Evolutionary conservation across 1,140 invertebrate species (phyloP), one percentile per base, ranked within the genome.

Genomic region (Caenorhabditis tropicalis): DNA sequence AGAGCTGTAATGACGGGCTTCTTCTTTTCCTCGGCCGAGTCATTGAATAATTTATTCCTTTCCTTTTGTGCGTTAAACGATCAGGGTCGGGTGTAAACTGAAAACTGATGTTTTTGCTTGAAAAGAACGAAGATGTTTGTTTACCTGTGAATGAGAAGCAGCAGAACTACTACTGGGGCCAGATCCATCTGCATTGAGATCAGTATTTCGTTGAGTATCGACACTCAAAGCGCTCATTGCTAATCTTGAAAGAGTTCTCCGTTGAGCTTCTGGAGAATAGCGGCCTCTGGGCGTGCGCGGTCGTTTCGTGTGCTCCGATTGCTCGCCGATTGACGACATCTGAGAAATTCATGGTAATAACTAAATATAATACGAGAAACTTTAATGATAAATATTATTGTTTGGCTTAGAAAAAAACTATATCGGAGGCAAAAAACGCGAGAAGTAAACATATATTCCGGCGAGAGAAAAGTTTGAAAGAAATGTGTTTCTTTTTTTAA

Each of bases 91-190:
- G 65, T 43, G 65, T 74, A 24, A n/a, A 24, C 58, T 65, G 58
- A 43, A 43, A 43, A 43, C 5, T 43, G n/a, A n/a, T n/a, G n/a
- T n/a, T n/a, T n/a, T n/a, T n/a, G n/a, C n/a, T n/a, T n/a, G n/a
- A n/a, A n/a, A n/a, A n/a, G n/a, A n/a, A n/a, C n/a, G n/a, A n/a
- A n/a, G n/a, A n/a, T n/a, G n/a, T n/a, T n/a, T n/a, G n/a, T n/a
- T n/a, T n/a, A 74, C 65, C 36, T n/a, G n/a, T 7, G 12, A 33
- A 24, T 29, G 16, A 3, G 65, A 74, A 7, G 21, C 36, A 10
- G 65, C 65, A 46, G 36, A 43, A 74, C 65, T 74, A 46, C 65
- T 74, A 31, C 65, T 74, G 10, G 65, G 65, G 9, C 19, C 65
- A 7, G 65, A 74, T 74, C 65, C 65, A 24, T 74, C 65, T 0